Evolutionary conservation across 2,888 invertebrate genomes (phyloP).

Genomic region (Napeogenes sylphis): DNA sequence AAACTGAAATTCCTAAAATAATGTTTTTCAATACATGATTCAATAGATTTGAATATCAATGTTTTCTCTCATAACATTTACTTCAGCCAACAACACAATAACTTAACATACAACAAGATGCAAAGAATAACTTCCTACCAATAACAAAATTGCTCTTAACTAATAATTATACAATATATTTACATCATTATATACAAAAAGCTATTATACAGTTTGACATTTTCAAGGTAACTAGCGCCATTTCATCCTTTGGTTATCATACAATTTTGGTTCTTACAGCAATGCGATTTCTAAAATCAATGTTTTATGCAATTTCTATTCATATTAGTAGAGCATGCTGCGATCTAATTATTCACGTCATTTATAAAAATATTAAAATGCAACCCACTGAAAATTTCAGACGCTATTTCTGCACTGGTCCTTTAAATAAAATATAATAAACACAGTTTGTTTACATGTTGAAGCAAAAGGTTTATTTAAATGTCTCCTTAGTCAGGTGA

Average conservation of each 20-base stretch:
- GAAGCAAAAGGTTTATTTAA: neutral
- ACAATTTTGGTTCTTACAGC: constrained; percentile 44
- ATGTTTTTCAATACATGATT: neutral
- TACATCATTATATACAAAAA: constrained; percentile 39
- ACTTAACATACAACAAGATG: constrained; percentile 10
- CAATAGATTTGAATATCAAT: neutral
- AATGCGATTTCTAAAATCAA: constrained; percentile 13
- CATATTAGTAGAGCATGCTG: no score
- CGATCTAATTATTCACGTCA: neutral
- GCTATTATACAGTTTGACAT: constrained; percentile 33
- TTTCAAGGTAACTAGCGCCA: constrained; percentile 47
- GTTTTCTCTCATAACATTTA: neutral
- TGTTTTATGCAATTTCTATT: neutral
- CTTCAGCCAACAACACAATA: neutral
- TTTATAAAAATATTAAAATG: constrained; percentile 2
- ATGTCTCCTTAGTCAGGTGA: neutral
- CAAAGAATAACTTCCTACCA: constrained; percentile 22
- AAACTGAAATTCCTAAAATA: no score
- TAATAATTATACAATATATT: constrained; percentile 34
- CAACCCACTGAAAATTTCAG: neutral
- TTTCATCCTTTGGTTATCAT: constrained; percentile 45
- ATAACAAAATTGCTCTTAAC: constrained; percentile 42
- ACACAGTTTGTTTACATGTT: neutral
- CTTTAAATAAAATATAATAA: neutral
- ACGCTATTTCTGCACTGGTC: neutral